A percentile compares a stretch with the other conserved stretches of the same genome.
Conservation (phyloP, 1,140 invertebrate genomes). For the Proales similis region DNA sequence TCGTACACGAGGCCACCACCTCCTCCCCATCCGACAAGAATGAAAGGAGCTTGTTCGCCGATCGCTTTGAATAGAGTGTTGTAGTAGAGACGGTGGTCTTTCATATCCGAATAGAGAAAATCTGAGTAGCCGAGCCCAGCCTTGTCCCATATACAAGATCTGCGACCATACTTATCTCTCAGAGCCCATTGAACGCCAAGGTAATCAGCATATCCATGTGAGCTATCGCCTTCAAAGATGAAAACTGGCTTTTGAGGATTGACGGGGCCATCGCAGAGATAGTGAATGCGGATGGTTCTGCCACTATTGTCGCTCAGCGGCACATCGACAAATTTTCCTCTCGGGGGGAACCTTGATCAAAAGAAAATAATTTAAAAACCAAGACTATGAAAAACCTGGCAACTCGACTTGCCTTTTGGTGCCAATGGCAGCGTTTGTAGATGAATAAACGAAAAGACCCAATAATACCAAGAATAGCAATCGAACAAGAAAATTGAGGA, state of each 20-base stretch:
- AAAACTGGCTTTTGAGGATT: background rate
- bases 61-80: slow-evolving; percentile 9
- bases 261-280: slow-evolving; percentile 3
- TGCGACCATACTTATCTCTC: background rate
- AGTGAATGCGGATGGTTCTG: slow-evolving; percentile 9
- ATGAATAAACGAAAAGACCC: too few species aligned
- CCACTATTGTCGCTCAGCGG: slow-evolving; percentile 10
- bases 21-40: slow-evolving; percentile 24
- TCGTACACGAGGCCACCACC: slow-evolving; percentile 22
- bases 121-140: slow-evolving; percentile 1
- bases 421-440: too few species aligned
- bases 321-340: background rate
- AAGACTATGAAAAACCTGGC: too few species aligned
- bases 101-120: slow-evolving; percentile 26
- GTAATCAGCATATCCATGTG: background rate
- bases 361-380: slow-evolving; percentile 1
- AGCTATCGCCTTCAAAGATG: slow-evolving; percentile 4
- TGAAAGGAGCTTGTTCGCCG: background rate
- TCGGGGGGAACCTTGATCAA: background rate
- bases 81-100: slow-evolving; percentile 4
- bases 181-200: slow-evolving; percentile 1
- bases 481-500: slow-evolving; percentile 7
- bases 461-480: slow-evolving; percentile 3
- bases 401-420: too few species aligned
- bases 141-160: slow-evolving; percentile 24